These are phyloP conservation scores for Scortum barcoo DNA, from an alignment of 2,113 vertebrate species.

Conservation along the genomic window DNA sequence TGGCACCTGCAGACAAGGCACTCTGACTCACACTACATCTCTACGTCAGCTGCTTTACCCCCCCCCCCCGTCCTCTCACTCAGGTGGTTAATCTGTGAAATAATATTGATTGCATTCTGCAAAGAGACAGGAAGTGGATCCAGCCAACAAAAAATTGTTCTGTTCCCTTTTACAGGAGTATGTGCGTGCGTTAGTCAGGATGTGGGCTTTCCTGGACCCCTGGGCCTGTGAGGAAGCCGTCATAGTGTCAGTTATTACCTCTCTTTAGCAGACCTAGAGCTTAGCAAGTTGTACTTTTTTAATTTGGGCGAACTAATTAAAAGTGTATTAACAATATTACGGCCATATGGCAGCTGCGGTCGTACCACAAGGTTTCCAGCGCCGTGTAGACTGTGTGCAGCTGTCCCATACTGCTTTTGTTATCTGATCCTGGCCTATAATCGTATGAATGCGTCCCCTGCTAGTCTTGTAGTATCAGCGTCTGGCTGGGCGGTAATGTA, in stretches of 20 bases:
- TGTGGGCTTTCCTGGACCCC: conserved; percentile 35
- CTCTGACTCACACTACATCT: conserved; percentile 17
- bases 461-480: conserved; percentile 33
- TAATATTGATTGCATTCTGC: conserved; percentile 38
- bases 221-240: neutral
- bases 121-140: conserved; percentile 41
- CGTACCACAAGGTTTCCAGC: neutral
- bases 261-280: conserved; percentile 3
- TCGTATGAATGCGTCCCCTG: conserved; percentile 29
- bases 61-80: neutral
- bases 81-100: conserved; percentile 36
- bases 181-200: conserved; percentile 16
- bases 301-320: conserved; percentile 26
- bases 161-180: conserved; percentile 7
- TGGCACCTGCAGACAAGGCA: conserved; percentile 2
- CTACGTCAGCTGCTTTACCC: conserved; percentile 10
- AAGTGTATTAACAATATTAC: conserved; percentile 19
- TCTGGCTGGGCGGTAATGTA: conserved; percentile 55
- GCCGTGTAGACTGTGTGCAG: conserved; percentile 7
- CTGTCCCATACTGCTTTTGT: conserved; percentile 26
- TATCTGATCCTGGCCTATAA: conserved; percentile 39
- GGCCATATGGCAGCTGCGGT: conserved; percentile 22
- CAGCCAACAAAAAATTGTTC: conserved; percentile 40
- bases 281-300: conserved; percentile 28
- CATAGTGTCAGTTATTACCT: conserved; percentile 11